Conservation (phyloP, 2,888 invertebrate species). For the Drosophila kambysellisi region DNA sequence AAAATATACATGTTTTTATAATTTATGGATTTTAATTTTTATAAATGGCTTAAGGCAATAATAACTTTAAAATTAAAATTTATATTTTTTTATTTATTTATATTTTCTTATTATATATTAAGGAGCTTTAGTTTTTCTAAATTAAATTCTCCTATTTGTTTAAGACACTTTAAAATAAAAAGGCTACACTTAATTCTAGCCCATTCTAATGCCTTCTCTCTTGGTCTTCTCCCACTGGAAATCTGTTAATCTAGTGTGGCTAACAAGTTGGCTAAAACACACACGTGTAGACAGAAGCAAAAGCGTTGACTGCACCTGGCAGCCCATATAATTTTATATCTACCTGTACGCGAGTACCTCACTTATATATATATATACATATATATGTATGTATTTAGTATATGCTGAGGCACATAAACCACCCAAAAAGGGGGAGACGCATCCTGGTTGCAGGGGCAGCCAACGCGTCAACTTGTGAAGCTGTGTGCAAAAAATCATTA, state of each 20-base stretch:
- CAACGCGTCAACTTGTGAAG: conserved; percentile 79
- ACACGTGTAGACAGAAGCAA: conserved; percentile 44
- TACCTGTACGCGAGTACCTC: conserved; percentile 9
- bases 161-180: background rate
- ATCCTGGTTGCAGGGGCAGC: conserved; percentile 29
- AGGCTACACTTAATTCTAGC: background rate
- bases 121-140: background rate
- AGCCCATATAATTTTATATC: conserved; percentile 72
- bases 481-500: conserved; percentile 84
- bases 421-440: conserved; percentile 12
- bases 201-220: background rate
- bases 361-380: conserved; percentile 4
- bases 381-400: conserved; percentile 17
- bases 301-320: conserved; percentile 76
- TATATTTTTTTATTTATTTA: too few relatives aligned
- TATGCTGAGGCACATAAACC: conserved; percentile 36
- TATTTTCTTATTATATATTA: background rate
- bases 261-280: conserved; percentile 16
- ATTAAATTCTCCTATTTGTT: background rate
- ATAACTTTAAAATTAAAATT: too few relatives aligned
- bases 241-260: conserved; percentile 49
- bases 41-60: too few relatives aligned
- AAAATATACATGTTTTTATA: too few relatives aligned
- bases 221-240: conserved; percentile 1
- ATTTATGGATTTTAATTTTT: too few relatives aligned